Conservation (phyloP, 2,113 vertebrate species). For the Macrotis lagotis region DNA sequence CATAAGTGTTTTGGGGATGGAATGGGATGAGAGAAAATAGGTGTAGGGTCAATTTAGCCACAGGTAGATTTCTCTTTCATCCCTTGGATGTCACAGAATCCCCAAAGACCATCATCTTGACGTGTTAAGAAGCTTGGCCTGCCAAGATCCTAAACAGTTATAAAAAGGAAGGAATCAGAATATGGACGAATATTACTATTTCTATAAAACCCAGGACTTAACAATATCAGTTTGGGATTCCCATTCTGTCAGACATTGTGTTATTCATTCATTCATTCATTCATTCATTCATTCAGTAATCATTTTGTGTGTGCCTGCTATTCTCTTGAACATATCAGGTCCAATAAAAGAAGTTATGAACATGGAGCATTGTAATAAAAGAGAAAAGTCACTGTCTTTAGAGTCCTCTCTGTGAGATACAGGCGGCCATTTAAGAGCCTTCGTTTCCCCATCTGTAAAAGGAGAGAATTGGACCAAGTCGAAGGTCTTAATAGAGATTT, state of each 20-base stretch:
- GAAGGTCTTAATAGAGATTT: not conserved
- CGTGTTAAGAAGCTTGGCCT: not conserved
- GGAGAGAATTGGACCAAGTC: not conserved
- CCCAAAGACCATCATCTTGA: not conserved
- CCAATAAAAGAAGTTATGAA: no score
- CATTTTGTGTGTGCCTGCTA: not conserved
- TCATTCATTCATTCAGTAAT: not conserved
- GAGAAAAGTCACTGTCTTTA: no score
- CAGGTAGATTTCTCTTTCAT: not conserved
- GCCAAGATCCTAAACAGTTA: not conserved
- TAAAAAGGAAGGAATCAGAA: not conserved
- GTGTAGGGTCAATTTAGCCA: not conserved
- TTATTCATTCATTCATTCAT: no score
- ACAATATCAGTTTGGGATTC: not conserved
- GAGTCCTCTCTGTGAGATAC: not conserved
- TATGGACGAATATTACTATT: not conserved
- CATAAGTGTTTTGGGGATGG: not conserved
- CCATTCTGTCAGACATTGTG: not conserved
- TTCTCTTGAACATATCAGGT: no score
- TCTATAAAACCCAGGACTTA: not conserved
- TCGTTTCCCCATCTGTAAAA: not conserved
- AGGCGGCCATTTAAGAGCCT: not conserved
- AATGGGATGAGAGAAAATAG: not conserved
- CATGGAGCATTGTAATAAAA: no score
- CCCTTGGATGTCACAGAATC: not conserved